phyloP scores from a whole-genome alignment of 2,888 invertebrate genomes.

The Altica lythri region DNA sequence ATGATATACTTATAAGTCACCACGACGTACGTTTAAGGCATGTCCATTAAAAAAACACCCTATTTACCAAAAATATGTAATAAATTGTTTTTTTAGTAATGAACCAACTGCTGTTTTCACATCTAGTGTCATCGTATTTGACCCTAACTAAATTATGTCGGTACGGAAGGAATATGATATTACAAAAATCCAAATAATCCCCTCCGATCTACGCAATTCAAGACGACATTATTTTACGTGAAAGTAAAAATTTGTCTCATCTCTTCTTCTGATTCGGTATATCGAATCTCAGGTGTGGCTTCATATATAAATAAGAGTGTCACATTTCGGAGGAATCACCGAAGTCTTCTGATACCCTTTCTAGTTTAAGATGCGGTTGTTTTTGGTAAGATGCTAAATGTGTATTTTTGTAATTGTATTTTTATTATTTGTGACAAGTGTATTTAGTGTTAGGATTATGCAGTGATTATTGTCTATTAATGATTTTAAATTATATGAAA shows the following conservation, averaged over 20 bases:
- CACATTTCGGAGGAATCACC: slow-evolving; percentile 40
- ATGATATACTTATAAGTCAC: too few relatives aligned
- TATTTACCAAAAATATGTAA: too few relatives aligned
- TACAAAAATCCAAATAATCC: slow-evolving; percentile 4
- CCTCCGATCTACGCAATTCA: slow-evolving; percentile 1
- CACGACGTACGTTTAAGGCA: too few relatives aligned
- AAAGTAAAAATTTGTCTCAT: slow-evolving; percentile 25
- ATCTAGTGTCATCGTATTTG: slow-evolving; percentile 3
- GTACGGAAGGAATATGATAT: slow-evolving; percentile 13
- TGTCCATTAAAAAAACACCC: too few relatives aligned
- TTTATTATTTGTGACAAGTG: neutral
- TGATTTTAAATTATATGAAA: too few relatives aligned
- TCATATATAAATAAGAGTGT: slow-evolving; percentile 47
- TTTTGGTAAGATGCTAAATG: slow-evolving; percentile 42
- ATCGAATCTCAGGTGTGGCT: slow-evolving; percentile 42
- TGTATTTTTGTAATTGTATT: slow-evolving; percentile 16
- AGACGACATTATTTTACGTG: slow-evolving; percentile 19
- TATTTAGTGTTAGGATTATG: too few relatives aligned
- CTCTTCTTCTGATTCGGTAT: slow-evolving; percentile 2
- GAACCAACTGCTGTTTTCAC: slow-evolving; percentile 7
- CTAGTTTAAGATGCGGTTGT: slow-evolving; percentile 37
- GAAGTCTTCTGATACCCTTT: slow-evolving; percentile 35
- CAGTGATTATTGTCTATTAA: too few relatives aligned
- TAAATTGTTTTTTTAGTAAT: slow-evolving; percentile 2
- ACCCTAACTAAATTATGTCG: slow-evolving; percentile 16